Base-by-base conservation (phyloP, 2,888 invertebrate genomes). In the Campoletis raptor region DNA sequence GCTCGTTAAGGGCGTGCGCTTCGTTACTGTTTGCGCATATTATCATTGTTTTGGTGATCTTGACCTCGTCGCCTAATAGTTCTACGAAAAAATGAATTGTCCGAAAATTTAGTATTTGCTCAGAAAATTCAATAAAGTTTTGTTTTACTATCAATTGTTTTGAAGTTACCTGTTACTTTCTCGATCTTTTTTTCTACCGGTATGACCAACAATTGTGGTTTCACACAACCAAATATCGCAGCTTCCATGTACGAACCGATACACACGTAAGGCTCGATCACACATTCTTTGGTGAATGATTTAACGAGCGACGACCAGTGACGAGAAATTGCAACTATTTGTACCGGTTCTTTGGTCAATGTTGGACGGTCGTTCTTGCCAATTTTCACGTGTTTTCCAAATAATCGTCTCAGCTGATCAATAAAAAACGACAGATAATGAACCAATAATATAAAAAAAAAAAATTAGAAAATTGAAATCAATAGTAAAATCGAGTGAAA, bases 191-290 rank as follows among this genome's bases (percentile, higher is more conserved):
- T 93, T 2, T 94, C 92, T 10, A 94, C 93, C 40, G 93, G 92
- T 2, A 94, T 83, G 83, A 95, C 92, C 83, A 95, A 94, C 40
- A 96, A 91, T 18, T 94, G 94, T 69, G 96, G 94, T 91, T 94
- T 85, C 88, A 95, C 94, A 92, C 95, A 89, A n/a, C 96, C 96
- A 94, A 97, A 98, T 18, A 97, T 94, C 0, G 97, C 96, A 70
- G 97, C 97, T 94, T 98, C 98, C 89, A 97, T 95, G 89, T 96
- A 96, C 36, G 97, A 96, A 0, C 96, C 96, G 81, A 98, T 96
- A 81, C 97, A 96, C 6, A 97, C 94, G 0, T 96, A 94, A 0
- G 97, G 96, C 90, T 96, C 95, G 0, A 95, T 94, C 21, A 96
- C 92, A 54, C 92, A 95, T 67, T 94, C 95, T 61, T 94, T 95